Conservation (phyloP, 1,140 invertebrate genomes). For the Polypedilum pembai region DNA sequence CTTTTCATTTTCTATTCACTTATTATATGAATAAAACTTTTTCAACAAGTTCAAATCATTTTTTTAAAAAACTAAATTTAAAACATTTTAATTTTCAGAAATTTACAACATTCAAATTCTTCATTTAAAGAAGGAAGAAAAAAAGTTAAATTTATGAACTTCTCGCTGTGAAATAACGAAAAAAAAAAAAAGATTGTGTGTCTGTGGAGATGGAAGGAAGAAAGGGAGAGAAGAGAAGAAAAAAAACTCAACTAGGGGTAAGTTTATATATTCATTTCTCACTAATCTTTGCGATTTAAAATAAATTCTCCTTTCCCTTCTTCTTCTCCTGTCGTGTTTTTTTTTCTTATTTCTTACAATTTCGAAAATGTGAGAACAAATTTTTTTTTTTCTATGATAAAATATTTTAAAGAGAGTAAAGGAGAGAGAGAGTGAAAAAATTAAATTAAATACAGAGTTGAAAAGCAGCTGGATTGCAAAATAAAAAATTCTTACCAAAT, state of each 20-base stretch:
- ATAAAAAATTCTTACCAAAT: too few relatives aligned
- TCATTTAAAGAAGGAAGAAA: neutral
- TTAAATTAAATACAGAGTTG: too few relatives aligned
- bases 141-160: neutral
- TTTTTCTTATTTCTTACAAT: too few relatives aligned
- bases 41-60: neutral
- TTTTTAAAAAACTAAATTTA: neutral
- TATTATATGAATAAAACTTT: constrained; percentile 3
- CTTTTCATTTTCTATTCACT: neutral
- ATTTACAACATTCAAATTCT: neutral
- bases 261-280: neutral
- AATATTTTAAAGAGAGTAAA: too few relatives aligned
- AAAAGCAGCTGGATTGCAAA: too few relatives aligned
- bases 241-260: neutral
- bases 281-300: neutral
- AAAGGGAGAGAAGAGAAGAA: neutral
- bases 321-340: neutral
- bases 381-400: too few relatives aligned
- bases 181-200: neutral
- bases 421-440: too few relatives aligned
- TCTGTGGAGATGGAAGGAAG: neutral
- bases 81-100: constrained; percentile 5
- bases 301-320: neutral
- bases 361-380: too few relatives aligned
- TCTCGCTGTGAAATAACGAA: neutral